Evolutionary conservation across 2,888 invertebrate genomes (phyloP), one percentile per base, ranked within the genome.

Genomic region (Rosalia funebris): DNA sequence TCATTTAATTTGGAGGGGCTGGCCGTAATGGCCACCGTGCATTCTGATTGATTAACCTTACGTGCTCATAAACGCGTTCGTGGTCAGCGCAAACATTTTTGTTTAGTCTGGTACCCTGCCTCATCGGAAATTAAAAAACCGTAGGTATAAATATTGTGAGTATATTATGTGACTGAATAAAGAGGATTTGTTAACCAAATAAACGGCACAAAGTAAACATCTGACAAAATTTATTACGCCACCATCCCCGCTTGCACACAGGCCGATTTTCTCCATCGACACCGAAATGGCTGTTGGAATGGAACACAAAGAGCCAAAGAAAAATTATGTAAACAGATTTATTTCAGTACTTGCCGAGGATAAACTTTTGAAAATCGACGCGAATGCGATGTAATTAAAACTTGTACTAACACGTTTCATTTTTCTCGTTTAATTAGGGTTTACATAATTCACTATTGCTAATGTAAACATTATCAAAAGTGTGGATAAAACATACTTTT

Each of bases 91-190:
- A 25, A 50, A 50, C 39, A 39, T 50, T 50, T 50, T 25, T 50
- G 50, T 50, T 50, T 50, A 50, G 50, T 50, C 50, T 50, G 39
- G 25, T 25, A 7, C 34, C n/a, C 3, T 2, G 34, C 9, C 7
- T 32, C 32, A 47, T 34, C 47, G 12, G 11, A 32, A 32, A 34
- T 17, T 5, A 46, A 32, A 46, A 46, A 46, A n/a, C 7, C 11
- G 34, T 34, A 34, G 34, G 11, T 34, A 34, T 34, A 34, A 7
- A 34, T 11, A 34, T 34, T 11, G 7, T 3, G 10, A 7, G 34
- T 46, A 32, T 16, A 16, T 46, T 46, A 9, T 46, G 32, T 46
- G 16, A 31, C 32, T 14, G 20, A 44, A 44, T 20, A 44, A 42
- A 44, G 20, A 25, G 20, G n/a, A 44, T 20, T 25, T 17, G 20